phyloP scores from a whole-genome alignment of 2,113 vertebrate genomes.

The Meles meles region DNA sequence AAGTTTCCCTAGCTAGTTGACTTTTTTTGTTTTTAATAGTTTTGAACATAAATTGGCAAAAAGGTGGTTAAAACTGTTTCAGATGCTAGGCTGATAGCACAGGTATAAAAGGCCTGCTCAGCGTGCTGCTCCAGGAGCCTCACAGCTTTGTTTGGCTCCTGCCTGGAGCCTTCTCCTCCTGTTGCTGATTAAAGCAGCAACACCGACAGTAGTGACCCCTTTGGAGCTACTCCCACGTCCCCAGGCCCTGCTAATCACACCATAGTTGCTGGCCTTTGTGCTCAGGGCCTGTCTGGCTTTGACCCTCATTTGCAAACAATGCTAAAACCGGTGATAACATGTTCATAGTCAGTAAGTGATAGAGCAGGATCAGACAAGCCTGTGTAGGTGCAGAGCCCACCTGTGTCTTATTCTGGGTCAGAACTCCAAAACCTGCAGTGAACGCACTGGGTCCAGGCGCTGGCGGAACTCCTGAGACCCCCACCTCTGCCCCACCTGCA shows the following conservation, averaged over 20 bases:
- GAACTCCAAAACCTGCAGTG: not conserved
- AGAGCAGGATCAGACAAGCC: not conserved
- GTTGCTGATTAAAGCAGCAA: fast-evolving
- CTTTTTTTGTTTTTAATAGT: not conserved
- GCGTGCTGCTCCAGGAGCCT: not conserved
- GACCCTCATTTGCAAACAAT: not conserved
- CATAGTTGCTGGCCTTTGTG: not conserved
- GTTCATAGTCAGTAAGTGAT: not conserved
- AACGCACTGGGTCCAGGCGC: fast-evolving
- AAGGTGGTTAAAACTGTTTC: not conserved
- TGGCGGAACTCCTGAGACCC: not conserved
- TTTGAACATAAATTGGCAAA: not conserved
- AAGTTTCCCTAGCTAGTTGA: not conserved
- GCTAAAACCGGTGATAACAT: fast-evolving
- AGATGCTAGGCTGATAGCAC: fast-evolving
- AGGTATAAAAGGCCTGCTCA: fast-evolving
- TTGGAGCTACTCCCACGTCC: fast-evolving
- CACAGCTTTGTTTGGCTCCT: fast-evolving
- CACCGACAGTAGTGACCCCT: fast-evolving
- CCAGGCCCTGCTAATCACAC: not conserved
- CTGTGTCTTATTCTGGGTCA: not conserved
- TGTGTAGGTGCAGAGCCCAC: no score
- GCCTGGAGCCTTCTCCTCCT: no score
- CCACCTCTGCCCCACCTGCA: not conserved
- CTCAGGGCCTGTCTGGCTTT: not conserved